Evolutionary conservation across 2,888 invertebrate genomes (phyloP), one percentile per base, ranked within the genome.

Genomic region (Ectemnius lituratus): DNA sequence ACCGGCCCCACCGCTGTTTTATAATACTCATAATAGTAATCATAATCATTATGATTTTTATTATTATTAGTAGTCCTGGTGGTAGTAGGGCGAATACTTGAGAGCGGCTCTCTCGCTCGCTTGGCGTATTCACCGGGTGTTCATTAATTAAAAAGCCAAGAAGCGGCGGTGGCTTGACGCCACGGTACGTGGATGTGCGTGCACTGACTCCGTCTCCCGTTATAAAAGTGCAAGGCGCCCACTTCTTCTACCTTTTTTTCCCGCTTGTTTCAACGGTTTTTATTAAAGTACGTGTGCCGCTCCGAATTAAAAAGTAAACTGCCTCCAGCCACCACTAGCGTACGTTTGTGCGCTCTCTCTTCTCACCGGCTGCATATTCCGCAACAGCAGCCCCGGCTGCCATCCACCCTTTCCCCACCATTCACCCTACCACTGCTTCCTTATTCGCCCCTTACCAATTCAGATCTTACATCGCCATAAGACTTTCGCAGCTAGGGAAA

Each of bases 241-340:
- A 47, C 69, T 60, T 70, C 67, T 18, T 58, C 52, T 4, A 37
- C 56, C 70, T 72, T 67, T 37, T 20, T 68, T 46, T 59, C 61
- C 67, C 56, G 71, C 70, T 75, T 85, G 84, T 85, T 85, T 79
- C 84, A 81, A 82, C 83, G 87, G 85, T 86, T 88, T 23, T 89
- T 88, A 89, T 88, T 89, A 88, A 87, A 88, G 85, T 80, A 84
- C 87, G 82, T 80, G 81, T 79, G 78, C 72, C 61, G 73, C 67
- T 20, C 70, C 78, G 85, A 88, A 89, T 88, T 87, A 88, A 88
- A 89, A 87, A 88, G 86, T 87, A 87, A 89, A 89, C 86, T 86
- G 84, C 80, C 75, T 67, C 66, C 78, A 75, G 62, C 76, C 69
- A 70, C 70, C 73, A n/a, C 18, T n/a, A 16, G 56, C 64, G 28